Percentiles rank a stretch among this genome's conserved stretches.
Conservation (phyloP, 2,888 invertebrate species). For the Pammene aurita region DNA sequence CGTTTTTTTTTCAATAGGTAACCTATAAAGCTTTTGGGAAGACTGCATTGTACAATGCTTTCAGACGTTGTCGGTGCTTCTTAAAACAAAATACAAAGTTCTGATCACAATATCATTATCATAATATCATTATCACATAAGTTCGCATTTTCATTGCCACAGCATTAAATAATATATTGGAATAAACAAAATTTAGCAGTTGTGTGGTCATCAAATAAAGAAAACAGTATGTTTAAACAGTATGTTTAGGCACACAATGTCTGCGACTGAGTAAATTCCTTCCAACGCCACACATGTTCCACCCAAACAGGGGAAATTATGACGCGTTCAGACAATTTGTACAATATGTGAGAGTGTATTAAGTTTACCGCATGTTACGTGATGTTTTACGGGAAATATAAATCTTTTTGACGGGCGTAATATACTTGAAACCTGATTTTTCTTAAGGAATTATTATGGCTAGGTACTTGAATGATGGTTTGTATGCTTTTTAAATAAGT, state of each 20-base stretch:
- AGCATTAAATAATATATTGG: neutral
- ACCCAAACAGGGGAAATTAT: conserved; percentile 33
- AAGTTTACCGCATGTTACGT: conserved; percentile 37
- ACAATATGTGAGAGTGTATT: conserved; percentile 36
- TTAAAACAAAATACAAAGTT: no score
- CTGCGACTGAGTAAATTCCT: conserved; percentile 10
- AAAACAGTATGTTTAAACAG: conserved; percentile 1
- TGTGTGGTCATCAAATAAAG: neutral
- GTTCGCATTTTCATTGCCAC: no score
- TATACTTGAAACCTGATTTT: conserved; percentile 20
- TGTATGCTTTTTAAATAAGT: no score
- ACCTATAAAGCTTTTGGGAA: no score
- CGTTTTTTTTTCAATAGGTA: no score
- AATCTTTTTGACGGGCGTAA: conserved; percentile 28
- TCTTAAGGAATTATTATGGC: neutral
- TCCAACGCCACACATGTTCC: conserved; percentile 32
- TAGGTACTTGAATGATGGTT: no score
- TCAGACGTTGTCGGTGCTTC: no score
- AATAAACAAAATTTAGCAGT: neutral
- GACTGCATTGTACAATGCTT: no score
- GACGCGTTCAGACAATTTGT: conserved; percentile 40
- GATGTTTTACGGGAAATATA: conserved; percentile 28
- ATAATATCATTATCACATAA: no score
- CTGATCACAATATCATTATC: no score
- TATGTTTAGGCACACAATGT: neutral